phyloP scores from a whole-genome alignment of 2,113 vertebrate species.

The human (Homo sapiens) region DNA sequence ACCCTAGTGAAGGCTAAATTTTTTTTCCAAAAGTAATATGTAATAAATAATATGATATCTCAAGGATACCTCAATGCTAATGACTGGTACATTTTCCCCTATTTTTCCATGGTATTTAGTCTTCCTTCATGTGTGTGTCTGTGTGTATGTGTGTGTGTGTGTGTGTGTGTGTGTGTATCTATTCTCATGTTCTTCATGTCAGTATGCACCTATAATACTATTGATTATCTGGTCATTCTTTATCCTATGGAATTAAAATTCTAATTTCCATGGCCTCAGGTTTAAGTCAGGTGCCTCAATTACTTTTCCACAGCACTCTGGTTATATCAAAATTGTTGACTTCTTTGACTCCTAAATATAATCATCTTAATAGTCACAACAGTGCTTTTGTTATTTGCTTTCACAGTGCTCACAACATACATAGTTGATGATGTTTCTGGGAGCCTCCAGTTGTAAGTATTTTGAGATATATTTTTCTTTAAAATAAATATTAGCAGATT shows the following conservation, averaged over 20 bases:
- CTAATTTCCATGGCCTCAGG: neutral
- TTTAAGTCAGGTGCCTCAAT: neutral
- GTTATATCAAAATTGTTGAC: neutral
- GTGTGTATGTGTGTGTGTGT: neutral
- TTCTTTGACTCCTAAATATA: neutral
- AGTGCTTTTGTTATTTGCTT: neutral
- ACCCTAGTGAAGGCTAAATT: neutral
- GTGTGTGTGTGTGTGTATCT: neutral
- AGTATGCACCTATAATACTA: neutral
- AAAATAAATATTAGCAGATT: neutral
- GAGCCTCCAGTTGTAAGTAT: neutral
- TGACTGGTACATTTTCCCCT: neutral
- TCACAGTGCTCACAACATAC: neutral
- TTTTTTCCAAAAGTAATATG: neutral
- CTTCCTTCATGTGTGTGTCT: neutral
- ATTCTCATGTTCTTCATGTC: accelerated
- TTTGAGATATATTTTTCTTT: neutral
- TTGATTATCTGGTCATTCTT: neutral
- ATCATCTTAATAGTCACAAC: neutral
- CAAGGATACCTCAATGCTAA: neutral
- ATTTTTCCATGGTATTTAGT: neutral
- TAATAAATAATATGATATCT: neutral
- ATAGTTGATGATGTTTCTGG: neutral
- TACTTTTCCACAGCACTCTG: neutral
- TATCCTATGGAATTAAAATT: neutral